Evolutionary conservation across 2,888 invertebrate species (phyloP).

Genomic region (Tenthredo amoena): DNA sequence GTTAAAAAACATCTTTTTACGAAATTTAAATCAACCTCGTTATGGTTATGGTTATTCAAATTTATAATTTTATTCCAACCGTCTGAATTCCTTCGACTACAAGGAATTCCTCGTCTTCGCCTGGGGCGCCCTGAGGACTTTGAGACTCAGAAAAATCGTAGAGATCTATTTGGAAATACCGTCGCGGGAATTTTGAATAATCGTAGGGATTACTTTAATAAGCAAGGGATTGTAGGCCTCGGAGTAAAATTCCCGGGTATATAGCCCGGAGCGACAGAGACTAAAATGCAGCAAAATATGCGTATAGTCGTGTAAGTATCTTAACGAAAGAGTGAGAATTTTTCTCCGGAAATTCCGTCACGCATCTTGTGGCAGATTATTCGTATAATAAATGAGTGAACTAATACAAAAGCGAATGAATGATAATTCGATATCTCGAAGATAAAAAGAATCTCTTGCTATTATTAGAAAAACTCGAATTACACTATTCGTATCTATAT

Average conservation of each 20-base stretch:
- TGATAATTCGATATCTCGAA: background rate
- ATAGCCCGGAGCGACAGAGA: conserved; percentile 22
- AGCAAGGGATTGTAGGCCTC: conserved; percentile 54
- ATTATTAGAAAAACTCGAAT: conserved; percentile 1
- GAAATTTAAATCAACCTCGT: background rate
- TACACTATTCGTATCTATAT: background rate
- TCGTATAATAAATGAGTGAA: too few species aligned
- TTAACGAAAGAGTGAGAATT: background rate
- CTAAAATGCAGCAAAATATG: background rate
- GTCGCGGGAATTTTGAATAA: conserved; percentile 66
- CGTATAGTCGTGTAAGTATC: background rate
- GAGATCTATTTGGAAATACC: conserved; percentile 31
- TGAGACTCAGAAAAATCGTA: background rate
- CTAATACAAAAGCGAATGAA: background rate
- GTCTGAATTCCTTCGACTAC: conserved; percentile 7
- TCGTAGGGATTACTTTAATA: conserved; percentile 68
- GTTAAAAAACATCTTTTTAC: background rate
- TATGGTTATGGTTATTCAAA: background rate
- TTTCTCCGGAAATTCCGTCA: background rate
- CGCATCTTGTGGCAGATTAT: too few species aligned
- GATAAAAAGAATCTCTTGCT: background rate
- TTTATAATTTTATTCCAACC: background rate
- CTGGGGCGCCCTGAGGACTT: background rate
- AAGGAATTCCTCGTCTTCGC: conserved; percentile 26
- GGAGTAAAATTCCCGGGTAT: background rate